These are phyloP conservation scores for Unio delphinus DNA, from an alignment of 2,888 invertebrate genomes.

Conservation along the genomic window DNA sequence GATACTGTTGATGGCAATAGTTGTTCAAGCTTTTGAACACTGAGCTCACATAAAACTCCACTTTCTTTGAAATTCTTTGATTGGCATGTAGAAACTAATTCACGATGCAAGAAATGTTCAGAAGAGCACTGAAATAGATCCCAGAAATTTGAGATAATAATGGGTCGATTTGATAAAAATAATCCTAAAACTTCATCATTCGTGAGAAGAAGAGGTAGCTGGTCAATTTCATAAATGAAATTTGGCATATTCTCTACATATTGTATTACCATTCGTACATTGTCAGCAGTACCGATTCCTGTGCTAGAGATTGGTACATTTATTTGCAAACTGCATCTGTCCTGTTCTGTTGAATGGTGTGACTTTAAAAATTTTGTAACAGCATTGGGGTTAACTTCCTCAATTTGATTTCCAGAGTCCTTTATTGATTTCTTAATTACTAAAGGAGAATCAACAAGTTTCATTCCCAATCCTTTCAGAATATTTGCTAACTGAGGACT, in stretches of 20 bases:
- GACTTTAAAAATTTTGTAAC: conserved; percentile 13
- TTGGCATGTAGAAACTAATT: too few relatives aligned
- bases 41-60: too few relatives aligned
- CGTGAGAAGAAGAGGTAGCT: conserved; percentile 33
- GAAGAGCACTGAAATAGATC: conserved; percentile 16
- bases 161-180: conserved; percentile 6
- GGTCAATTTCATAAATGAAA: conserved; percentile 13
- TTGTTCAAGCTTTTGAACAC: conserved; percentile 1
- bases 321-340: neutral
- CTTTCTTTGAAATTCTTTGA: too few relatives aligned
- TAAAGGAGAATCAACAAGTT: conserved; percentile 16
- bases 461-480: conserved; percentile 24
- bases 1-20: neutral
- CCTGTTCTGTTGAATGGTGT: neutral
- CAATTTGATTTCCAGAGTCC: conserved; percentile 1
- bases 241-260: conserved; percentile 14
- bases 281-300: neutral
- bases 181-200: conserved; percentile 11
- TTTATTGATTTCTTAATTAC: conserved; percentile 13
- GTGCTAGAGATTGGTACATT: conserved; percentile 8
- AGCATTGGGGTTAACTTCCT: conserved; percentile 4
- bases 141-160: conserved; percentile 15
- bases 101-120: too few relatives aligned
- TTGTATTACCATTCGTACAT: conserved; percentile 2
- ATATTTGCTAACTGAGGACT: neutral